Conservation (phyloP, 2,797 vertebrate genomes). For the Malurus leucopterus region DNA sequence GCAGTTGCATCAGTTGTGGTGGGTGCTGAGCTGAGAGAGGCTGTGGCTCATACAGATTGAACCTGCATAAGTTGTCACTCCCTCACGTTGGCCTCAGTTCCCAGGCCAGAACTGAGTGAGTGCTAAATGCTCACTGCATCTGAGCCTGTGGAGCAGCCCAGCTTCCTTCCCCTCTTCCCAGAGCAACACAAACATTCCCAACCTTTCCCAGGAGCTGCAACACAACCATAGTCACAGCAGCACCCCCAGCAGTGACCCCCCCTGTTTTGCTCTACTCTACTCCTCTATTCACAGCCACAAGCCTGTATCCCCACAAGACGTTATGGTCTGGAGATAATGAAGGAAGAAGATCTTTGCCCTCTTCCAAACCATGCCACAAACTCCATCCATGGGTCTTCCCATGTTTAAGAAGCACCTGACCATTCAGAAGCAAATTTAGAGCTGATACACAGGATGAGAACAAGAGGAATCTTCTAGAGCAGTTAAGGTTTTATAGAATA, state of each 20-base stretch:
- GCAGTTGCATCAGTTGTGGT: accelerated
- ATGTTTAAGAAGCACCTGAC: background rate
- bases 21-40: background rate
- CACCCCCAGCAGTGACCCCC: background rate
- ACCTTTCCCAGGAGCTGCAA: background rate
- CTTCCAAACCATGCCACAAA: background rate
- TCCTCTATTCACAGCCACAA: background rate
- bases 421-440: too few relatives aligned
- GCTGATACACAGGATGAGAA: background rate
- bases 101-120: accelerated
- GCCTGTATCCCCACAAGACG: background rate
- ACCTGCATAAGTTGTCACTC: background rate
- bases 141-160: too few relatives aligned
- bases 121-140: accelerated
- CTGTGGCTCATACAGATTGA: background rate
- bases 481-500: background rate
- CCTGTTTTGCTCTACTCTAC: background rate
- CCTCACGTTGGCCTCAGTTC: background rate
- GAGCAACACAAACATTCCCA: background rate
- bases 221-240: background rate
- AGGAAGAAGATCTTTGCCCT: background rate
- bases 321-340: background rate
- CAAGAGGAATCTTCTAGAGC: background rate
- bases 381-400: background rate
- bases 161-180: background rate